Base-by-base conservation (phyloP, 2,797 vertebrate genomes). In the Manis pentadactyla region DNA sequence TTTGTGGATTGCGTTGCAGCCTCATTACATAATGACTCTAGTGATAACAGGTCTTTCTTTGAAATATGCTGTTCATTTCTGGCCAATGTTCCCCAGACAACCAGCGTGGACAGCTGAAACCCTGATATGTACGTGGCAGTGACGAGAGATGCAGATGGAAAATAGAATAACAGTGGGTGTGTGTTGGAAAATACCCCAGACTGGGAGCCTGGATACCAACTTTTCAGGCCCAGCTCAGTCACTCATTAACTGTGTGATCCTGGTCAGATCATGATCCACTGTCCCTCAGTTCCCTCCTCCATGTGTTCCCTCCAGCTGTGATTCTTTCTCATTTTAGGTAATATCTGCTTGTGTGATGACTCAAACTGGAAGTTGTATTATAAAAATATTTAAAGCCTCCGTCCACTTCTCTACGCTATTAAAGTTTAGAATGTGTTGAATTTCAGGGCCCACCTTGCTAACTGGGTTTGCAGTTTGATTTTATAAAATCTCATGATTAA, bases 401-500 rank as follows among this genome's bases (percentile, higher is more conserved):
- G 57, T 94, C 84, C 49, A 63, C 18, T 68, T 90, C 59, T 37
- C 34, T 82, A 17, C 59, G 31, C 63, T 78, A 31, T 49, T 15
- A 69, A 68, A 85, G 93, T 81, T 87, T 79, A 97, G 51, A 90
- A 93, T 87, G 27, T 88, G 69, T 73, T 87, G 34, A 82, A 46
- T 93, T 74, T 25, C 73, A 93, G 57, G 66, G 51, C 21, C 90
- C 87, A 55, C 11, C n/a, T 94, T 79, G 17, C 61, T 89, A 89
- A 94, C 71, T 90, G 74, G n/a, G 31, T 92, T 96, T 96, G 53
- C 21, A 51, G 93, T 95, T 95, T 94, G 18, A 68, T 83, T 94
- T 92, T 86, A 64, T 83, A 90, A 83, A 94, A 78, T 81, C 49
- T 55, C 15, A 12, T 57, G 66, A 87, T 64, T 90, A 78, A 39